Base-by-base conservation (phyloP, 2,797 vertebrate genomes). In the Acanthurus tractus region DNA sequence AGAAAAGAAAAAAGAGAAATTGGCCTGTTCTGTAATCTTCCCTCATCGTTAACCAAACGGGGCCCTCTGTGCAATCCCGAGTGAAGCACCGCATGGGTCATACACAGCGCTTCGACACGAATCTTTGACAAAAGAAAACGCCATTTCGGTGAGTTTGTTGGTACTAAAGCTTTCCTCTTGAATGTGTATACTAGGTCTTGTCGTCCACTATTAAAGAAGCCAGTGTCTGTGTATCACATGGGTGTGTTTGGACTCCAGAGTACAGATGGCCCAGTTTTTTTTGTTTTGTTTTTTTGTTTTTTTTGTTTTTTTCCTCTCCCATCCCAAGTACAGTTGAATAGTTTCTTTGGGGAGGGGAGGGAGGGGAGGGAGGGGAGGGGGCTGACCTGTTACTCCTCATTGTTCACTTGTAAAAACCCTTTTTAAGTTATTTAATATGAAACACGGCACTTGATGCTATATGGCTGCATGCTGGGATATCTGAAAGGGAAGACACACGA, bases 131-230 rank as follows among this genome's bases (percentile, higher is more conserved):
- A 75, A 82, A 88, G 75, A 75, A 29, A 90, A 86, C 79, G 63
- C 83, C 84, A 69, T 81, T 80, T 81, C 67, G 80, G 82, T 90
- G 89, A 87, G 88, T 88, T 86, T 89, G 92, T 94, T 94, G 95
- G 95, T 96, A 96, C 95, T 95, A 95, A 94, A 95, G 94, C 93
- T 94, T 95, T 95, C 89, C 83, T 92, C 90, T 92, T 93, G 93
- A 94, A 93, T 94, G 92, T 95, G 82, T 90, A 74, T 65, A 80
- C 70, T 88, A 89, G 90, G 92, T 85, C 81, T 76, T 84, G 84
- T 87, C 83, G 80, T 84, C 83, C 83, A 79, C 70, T 90, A 70
- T 74, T 76, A 63, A 73, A 88, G 74, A 88, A 88, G 82, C 84
- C 76, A 25, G 76, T 74, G 70, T 76, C 44, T 78, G 84, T 83